Evolutionary conservation across 2,888 invertebrate species (phyloP), one percentile per base, ranked within the genome.

Genomic region (Cryptus armator): DNA sequence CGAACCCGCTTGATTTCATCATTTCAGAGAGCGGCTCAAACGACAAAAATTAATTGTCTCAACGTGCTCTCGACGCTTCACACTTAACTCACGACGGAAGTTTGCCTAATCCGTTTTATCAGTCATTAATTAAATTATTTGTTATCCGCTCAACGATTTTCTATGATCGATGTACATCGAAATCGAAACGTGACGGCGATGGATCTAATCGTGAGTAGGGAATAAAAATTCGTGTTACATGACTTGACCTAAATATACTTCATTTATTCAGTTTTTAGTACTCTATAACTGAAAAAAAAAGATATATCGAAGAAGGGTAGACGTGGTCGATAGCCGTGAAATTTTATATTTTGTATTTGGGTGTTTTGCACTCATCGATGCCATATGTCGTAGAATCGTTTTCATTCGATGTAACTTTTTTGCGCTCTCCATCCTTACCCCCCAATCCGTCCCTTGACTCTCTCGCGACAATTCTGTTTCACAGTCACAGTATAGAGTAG

Each of bases 1-100:
- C 74, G 59, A 59, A 10, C 37, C 24, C 68, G 91, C 90, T 92
- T 92, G 92, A 93, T 93, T 93, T 92, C 89, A 92, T 92, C 91
- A 90, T 85, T 87, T 86, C 87, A 67, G 48, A 56, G 16, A 29
- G 46, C 59, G 19, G 79, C 53, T 24, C 59, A 19, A 29, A 6
- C 59, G 75, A 67, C 75, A 85, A 85, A 84, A 86, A 86, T 86
- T 87, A 85, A 87, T 86, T 76, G 64, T 32, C 62, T 56, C 76
- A 16, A 67, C 70, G 71, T 32, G 71, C 59, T 71, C 19, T 66
- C 19, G 66, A 70, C 75, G 24, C 64, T 64, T 66, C 68, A 66
- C 62, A 59, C 64, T 80, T 48, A 75, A 68, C 59, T 56, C 56
- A 10, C 16, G 56, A 56, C 56, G 56, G 19, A 56, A 56, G 19